These are phyloP conservation scores for Rhincodon typus DNA, from an alignment of 2,797 vertebrate species.

Conservation along the genomic window DNA sequence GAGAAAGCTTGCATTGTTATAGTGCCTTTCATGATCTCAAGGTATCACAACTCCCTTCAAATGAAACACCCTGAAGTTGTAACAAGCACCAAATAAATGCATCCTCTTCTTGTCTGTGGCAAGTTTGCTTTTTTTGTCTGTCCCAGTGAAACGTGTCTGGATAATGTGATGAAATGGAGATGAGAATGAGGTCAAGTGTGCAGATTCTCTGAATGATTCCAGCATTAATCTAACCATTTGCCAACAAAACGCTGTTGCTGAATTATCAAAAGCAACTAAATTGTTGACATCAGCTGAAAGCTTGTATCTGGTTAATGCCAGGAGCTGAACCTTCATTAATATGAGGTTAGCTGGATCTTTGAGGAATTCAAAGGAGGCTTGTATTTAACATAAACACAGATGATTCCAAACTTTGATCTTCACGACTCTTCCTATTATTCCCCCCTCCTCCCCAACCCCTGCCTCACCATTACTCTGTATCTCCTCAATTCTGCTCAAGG, in stretches of 20 bases:
- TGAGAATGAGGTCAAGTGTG: not conserved
- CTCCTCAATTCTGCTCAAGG: slow-evolving; percentile 1
- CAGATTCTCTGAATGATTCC: not conserved
- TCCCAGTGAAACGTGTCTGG: not conserved
- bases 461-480: no score
- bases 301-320: not conserved
- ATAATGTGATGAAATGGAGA: not conserved
- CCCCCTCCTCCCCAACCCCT: no score
- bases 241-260: not conserved
- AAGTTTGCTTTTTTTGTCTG: not conserved
- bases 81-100: not conserved
- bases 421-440: not conserved
- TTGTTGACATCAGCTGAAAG: not conserved
- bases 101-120: not conserved
- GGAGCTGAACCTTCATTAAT: not conserved
- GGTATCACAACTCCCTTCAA: not conserved
- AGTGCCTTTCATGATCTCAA: not conserved
- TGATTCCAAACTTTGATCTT: not conserved
- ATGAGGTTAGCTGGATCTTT: not conserved
- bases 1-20: not conserved
- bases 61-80: not conserved
- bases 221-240: not conserved
- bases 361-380: not conserved
- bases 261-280: not conserved
- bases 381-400: not conserved